Base-by-base conservation (phyloP, 2,797 vertebrate species). In the Gallirallus australis region DNA sequence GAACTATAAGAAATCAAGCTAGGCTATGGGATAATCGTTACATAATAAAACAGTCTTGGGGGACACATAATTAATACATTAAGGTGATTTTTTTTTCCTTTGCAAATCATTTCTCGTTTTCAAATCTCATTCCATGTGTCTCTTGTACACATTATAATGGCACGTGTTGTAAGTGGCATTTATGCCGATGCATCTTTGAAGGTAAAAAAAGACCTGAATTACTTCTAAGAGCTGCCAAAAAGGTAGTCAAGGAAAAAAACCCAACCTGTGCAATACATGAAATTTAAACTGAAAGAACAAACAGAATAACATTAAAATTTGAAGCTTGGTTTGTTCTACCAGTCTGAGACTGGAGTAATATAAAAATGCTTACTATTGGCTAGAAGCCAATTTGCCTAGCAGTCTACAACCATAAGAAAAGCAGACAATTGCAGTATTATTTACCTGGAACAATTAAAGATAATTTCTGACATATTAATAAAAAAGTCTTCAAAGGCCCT, bases 1-100 rank as follows among this genome's bases (percentile, higher is more conserved):
- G 96, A 97, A 96, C 97, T 98, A 98, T 98, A 97, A 98, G 95
- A 97, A 93, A 96, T 93, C 88, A 94, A 81, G 72, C 60, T 50
- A 65, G 17, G 35, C 56, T 72, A 63, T n/a, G 61, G 70, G 70
- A 88, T 88, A 86, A 86, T 40, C 71, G 66, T 90, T 91, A 65
- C 78, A 90, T 53, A 86, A 82, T 78, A 37, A 82, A 95, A 66
- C 13, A 90, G 33, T 73, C 56, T 75, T 81, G 52, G 23, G 52
- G 24, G 52, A 94, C 68, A 66, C 47, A 73, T 80, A 83, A 94
- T 88, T 64, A 83, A 85, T 91, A 71, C 3, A 86, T 77, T 78
- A 75, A 31, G 75, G 27, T 40, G 18, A 33, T 40, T 6, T 65
- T 2, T 54, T 66, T 56, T 16, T 5, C 13, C 28, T 68, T 73